phyloP scores from a whole-genome alignment of 2,113 vertebrate species.

The Hystrix cristata region DNA sequence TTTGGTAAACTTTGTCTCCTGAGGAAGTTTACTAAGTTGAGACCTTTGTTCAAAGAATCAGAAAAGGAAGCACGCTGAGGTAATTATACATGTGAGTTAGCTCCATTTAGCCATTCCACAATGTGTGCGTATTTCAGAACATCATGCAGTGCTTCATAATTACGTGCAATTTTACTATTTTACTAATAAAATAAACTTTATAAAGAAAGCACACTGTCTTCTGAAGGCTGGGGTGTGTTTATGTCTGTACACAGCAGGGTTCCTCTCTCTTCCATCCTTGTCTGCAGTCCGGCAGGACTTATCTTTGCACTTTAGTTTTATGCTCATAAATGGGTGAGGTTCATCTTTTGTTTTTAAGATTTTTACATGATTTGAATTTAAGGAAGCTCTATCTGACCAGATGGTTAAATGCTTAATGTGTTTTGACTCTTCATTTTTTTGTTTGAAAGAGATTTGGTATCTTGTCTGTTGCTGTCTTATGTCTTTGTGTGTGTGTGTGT shows the following conservation, averaged over 20 bases:
- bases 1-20: not conserved
- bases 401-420: not conserved
- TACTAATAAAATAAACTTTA: not conserved
- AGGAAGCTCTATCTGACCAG: not conserved
- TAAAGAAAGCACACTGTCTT: not conserved
- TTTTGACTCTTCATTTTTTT: not conserved
- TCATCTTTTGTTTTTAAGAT: not conserved
- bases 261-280: not conserved
- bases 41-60: not conserved
- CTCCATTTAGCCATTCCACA: not conserved
- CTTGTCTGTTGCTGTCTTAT: not conserved
- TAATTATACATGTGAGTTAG: not conserved
- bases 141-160: not conserved
- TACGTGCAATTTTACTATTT: not conserved
- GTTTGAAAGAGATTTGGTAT: not conserved
- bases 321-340: not conserved
- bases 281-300: no score
- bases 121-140: not conserved
- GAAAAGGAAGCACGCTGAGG: not conserved
- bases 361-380: conserved; percentile 1
- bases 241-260: not conserved
- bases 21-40: not conserved
- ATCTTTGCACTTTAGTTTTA: not conserved
- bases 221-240: not conserved
- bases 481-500: not conserved